Conservation (phyloP, 2,888 invertebrate genomes). For the Horisme vitalbata region DNA sequence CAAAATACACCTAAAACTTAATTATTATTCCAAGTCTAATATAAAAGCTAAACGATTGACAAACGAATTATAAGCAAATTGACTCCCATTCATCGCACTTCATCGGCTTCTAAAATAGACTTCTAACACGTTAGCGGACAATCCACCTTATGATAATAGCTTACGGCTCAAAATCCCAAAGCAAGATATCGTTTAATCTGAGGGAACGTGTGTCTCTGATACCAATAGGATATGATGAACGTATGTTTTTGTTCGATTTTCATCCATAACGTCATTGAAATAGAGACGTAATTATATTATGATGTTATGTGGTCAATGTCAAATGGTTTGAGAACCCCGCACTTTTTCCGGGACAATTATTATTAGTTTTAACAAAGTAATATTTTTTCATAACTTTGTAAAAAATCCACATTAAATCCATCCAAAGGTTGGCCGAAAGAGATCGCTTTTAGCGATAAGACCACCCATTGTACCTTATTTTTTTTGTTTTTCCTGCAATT, state of each 20-base stretch:
- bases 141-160: background rate
- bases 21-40: too few relatives aligned
- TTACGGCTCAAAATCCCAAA: slow-evolving; percentile 2
- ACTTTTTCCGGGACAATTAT: slow-evolving; percentile 6
- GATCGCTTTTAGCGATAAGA: too few relatives aligned
- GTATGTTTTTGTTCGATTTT: background rate
- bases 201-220: slow-evolving; percentile 3
- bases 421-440: too few relatives aligned
- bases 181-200: slow-evolving; percentile 6
- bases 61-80: slow-evolving; percentile 18
- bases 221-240: slow-evolving; percentile 9
- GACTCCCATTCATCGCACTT: slow-evolving; percentile 16
- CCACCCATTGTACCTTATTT: too few relatives aligned
- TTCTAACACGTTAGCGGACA: background rate
- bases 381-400: background rate
- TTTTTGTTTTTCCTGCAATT: too few relatives aligned
- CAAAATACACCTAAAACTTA: too few relatives aligned
- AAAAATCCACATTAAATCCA: too few relatives aligned
- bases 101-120: slow-evolving; percentile 15
- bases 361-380: background rate
- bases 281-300: background rate
- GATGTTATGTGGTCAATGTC: background rate
- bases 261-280: background rate
- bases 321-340: slow-evolving; percentile 1
- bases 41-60: slow-evolving; percentile 9